Conservation (phyloP, 2,113 vertebrate species). For the Burhinus bistriatus region DNA sequence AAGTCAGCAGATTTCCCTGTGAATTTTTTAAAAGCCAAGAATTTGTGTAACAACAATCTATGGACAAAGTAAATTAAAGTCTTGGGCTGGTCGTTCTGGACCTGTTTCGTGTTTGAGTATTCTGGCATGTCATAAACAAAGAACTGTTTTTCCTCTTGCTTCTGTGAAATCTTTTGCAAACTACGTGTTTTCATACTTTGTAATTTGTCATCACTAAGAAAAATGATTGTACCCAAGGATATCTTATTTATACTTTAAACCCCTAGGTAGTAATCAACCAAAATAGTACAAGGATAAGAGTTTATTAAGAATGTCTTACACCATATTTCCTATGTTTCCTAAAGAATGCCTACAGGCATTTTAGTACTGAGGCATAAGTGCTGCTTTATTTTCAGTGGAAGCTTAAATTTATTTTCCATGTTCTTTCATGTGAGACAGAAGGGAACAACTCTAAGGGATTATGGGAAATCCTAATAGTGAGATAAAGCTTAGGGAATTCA, state of each 20-base stretch:
- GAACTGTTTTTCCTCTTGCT: not conserved
- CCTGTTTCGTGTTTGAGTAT: not conserved
- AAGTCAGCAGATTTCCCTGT: not conserved
- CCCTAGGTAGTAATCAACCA: not conserved
- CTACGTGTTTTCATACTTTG: not conserved
- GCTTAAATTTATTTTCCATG: constrained; percentile 39
- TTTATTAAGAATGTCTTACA: not conserved
- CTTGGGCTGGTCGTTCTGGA: not conserved
- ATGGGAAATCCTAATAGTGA: constrained; percentile 34
- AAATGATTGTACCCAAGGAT: not conserved
- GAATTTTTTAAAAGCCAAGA: not conserved
- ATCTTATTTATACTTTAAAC: constrained; percentile 11
- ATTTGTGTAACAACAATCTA: not conserved
- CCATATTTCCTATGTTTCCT: not conserved
- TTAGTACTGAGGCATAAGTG: not conserved
- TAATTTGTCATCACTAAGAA: not conserved
- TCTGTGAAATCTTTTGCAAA: not conserved
- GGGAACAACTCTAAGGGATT: constrained; percentile 35
- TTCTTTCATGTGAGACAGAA: not conserved
- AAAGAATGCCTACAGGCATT: not conserved
- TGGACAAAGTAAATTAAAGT: not conserved
- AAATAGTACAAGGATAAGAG: not conserved
- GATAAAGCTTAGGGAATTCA: constrained; percentile 46
- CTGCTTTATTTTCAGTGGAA: constrained; percentile 33
- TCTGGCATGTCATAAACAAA: not conserved